Conservation (phyloP, 2,888 invertebrate genomes). For the Chymomyza caudatula region DNA sequence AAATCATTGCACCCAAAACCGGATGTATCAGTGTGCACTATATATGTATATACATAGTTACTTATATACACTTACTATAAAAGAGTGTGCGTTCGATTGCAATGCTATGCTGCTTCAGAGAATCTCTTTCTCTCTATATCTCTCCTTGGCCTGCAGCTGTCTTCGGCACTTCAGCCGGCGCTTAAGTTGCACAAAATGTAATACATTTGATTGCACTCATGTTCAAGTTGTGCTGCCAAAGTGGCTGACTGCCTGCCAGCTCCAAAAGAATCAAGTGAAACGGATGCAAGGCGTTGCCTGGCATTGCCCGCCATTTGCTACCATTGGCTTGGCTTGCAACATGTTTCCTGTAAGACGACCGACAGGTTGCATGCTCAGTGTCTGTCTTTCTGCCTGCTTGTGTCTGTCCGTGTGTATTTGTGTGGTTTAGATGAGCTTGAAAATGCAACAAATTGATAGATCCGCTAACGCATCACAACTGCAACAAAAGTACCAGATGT, state of each 20-base stretch:
- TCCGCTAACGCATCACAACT: constrained; percentile 50
- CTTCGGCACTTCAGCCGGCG: constrained; percentile 58
- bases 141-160: constrained; percentile 41
- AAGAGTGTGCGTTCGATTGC: constrained; percentile 6
- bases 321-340: background rate
- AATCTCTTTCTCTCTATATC: background rate
- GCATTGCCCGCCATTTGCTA: background rate
- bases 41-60: constrained; percentile 4
- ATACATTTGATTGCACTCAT: constrained; percentile 71
- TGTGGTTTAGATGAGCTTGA: constrained; percentile 49
- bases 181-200: constrained; percentile 69
- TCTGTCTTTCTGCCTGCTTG: background rate
- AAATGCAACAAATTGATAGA: constrained; percentile 64
- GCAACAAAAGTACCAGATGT: background rate
- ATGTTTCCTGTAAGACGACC: constrained; percentile 4
- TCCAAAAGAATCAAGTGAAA: constrained; percentile 54
- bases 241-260: constrained; percentile 42
- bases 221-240: constrained; percentile 68
- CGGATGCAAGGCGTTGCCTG: constrained; percentile 41
- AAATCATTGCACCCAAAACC: constrained; percentile 65
- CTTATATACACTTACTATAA: background rate
- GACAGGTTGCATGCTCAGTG: constrained; percentile 38
- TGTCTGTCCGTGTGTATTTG: constrained; percentile 9
- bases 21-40: constrained; percentile 48
- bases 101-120: background rate